phyloP scores from a whole-genome alignment of 2,888 invertebrate species.

The Nephrotoma appendiculata region DNA sequence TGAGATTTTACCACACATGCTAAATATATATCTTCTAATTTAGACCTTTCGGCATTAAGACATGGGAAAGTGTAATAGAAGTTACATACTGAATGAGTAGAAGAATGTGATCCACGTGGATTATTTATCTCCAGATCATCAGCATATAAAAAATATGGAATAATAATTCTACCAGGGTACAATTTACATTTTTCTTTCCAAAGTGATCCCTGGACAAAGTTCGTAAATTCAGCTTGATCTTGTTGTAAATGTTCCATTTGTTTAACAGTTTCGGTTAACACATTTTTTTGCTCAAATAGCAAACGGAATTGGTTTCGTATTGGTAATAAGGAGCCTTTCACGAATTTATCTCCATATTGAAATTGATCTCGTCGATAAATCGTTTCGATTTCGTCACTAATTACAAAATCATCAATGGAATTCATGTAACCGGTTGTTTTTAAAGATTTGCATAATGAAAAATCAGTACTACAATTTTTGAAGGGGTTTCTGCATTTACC shows the following conservation, averaged over 20 bases:
- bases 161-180: background rate
- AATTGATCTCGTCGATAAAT: background rate
- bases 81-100: background rate
- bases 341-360: too few species aligned
- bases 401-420: background rate
- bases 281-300: too few species aligned
- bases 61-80: background rate
- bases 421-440: background rate
- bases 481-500: too few species aligned
- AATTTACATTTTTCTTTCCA: background rate
- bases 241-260: too few species aligned
- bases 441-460: background rate
- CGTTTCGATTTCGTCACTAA: background rate
- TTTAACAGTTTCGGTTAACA: too few species aligned
- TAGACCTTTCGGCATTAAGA: background rate
- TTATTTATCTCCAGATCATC: background rate
- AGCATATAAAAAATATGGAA: background rate
- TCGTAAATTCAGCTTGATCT: too few species aligned
- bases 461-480: background rate
- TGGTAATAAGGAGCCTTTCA: too few species aligned
- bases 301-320: too few species aligned
- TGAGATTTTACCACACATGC: conserved; percentile 15
- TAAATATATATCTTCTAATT: conserved; percentile 18
- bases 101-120: background rate
- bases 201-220: background rate